Evolutionary conservation across 2,888 invertebrate genomes (phyloP), one percentile per base, ranked within the genome.

Genomic region (Adelognathus sp.): DNA sequence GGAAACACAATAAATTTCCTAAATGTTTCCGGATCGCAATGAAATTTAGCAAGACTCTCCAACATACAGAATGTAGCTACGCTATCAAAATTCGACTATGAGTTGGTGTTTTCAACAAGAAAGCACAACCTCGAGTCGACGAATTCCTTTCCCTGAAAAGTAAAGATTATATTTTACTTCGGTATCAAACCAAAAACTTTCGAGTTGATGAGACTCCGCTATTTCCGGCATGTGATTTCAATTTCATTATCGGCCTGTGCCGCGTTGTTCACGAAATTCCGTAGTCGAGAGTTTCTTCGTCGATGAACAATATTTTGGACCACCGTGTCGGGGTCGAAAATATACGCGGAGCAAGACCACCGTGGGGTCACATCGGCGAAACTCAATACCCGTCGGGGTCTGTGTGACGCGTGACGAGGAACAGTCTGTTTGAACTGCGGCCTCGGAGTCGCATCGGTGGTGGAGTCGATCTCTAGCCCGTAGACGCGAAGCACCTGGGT

Each of bases 401-500:
- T 50, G 24, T 77, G 60, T 29, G 63, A 69, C 73, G 61, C 60
- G 63, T 86, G 88, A 88, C 86, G 81, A 80, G 85, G 80, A 73
- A 79, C 89, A 88, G 82, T 85, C 88, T 87, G 88, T 88, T 88
- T 88, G 73, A 78, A 80, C 74, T 80, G 77, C 46, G 72, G 54
- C 61, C 60, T 44, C 50, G 41, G 46, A 64, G 61, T 87, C 81
- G 77, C 82, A 81, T 84, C 80, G 81, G 66, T 76, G 84, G 80
- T 84, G 84, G 50, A 50, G 84, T 80, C 79, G 84, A 87, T 86
- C 82, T 82, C 79, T 63, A 67, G 46, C 54, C 21, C 33, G 52
- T 50, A 63, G 85, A 88, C 71, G 67, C 76, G 74, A 74, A 36
- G 80, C 90, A 90, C 87, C 90, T 90, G 90, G 87, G 86, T 88